Evolutionary conservation across 2,113 vertebrate genomes (phyloP).

Genomic region (Dascyllus trimaculatus): DNA sequence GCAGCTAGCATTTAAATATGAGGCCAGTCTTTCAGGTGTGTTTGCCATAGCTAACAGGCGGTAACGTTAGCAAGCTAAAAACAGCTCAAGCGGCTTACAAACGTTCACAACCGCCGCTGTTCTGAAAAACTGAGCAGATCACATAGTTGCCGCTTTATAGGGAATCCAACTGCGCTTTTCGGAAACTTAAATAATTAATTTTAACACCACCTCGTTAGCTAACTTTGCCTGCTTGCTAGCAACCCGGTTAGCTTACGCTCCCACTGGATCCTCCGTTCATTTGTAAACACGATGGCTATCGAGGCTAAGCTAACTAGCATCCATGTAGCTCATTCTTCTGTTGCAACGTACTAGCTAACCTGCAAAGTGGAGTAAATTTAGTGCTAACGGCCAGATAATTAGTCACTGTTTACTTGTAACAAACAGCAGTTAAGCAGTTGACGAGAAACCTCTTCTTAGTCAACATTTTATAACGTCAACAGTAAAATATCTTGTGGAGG

Average conservation of each 20-base stretch:
- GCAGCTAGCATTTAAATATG: not conserved
- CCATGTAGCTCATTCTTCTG: not conserved
- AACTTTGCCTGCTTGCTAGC: conserved; percentile 29
- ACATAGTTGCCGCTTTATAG: rapidly evolving
- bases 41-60: conserved; percentile 41
- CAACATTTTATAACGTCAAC: not conserved
- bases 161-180: not conserved
- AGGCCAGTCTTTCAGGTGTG: conserved; percentile 43
- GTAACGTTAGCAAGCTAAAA: conserved; percentile 39
- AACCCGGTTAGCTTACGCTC: conserved; percentile 16
- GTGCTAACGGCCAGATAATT: not conserved
- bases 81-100: conserved; percentile 4
- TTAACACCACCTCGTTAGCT: not conserved
- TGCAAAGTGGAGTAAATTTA: not conserved
- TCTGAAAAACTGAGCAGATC: no score
- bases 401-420: rapidly evolving
- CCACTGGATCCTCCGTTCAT: not conserved
- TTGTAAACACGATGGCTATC: conserved; percentile 65
- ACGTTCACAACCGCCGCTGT: not conserved
- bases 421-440: rapidly evolving
- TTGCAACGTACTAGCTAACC: not conserved
- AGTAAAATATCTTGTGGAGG: conserved; percentile 44
- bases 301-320: conserved; percentile 61
- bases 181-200: not conserved
- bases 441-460: not conserved